Base-by-base conservation (phyloP, 2,797 vertebrate genomes). In the Thripadectes ignobilis region DNA sequence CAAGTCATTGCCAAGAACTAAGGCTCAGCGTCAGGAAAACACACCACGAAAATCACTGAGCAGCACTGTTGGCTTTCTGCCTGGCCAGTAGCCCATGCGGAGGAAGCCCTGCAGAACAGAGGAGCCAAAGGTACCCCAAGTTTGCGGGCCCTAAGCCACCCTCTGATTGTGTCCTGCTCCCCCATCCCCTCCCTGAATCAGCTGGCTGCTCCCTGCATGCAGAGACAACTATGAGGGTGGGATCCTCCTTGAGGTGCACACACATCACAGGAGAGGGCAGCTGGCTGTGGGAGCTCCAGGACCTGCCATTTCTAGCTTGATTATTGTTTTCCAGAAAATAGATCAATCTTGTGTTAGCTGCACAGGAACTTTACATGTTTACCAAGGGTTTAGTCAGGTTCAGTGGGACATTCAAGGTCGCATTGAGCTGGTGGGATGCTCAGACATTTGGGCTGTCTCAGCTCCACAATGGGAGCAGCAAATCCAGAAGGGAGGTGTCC, bases 381-480 rank as follows among this genome's bases (percentile, higher is more conserved):
- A 29, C 21, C 61, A 22, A 57, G 48, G 39, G 43, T 36, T 88
- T 57, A 68, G 39, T 51, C n/a, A 30, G 48, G 15, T 20, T 16
- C 39, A 46, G 1, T 2, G 9, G 19, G 10, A 54, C 3, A 1
- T 19, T 74, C 23, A 17, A 54, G 36, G 26, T 61, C 1, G 0
- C 32, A 12, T 1, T 38, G 24, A 68, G 78, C 49, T 36, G 45
- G 19, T 45, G 58, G 66, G 66, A 75, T 45, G 26, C 34, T 72
- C 58, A 36, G 22, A 26, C 13, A 11, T 18, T 61, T 23, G 30
- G 12, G 30, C 9, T 32, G 10, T n/a, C 30, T 21, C 10, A 9
- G 55, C 32, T 39, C 59, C 41, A 22, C 0, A 0, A 14, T 2
- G 20, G 4, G 6, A 65, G 27, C 17, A 62, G 43, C 57, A 45